Percentiles rank a stretch among this genome's conserved stretches.
Evolutionary conservation across 2,888 invertebrate species (phyloP).

Genomic region (Apoderus coryli): DNA sequence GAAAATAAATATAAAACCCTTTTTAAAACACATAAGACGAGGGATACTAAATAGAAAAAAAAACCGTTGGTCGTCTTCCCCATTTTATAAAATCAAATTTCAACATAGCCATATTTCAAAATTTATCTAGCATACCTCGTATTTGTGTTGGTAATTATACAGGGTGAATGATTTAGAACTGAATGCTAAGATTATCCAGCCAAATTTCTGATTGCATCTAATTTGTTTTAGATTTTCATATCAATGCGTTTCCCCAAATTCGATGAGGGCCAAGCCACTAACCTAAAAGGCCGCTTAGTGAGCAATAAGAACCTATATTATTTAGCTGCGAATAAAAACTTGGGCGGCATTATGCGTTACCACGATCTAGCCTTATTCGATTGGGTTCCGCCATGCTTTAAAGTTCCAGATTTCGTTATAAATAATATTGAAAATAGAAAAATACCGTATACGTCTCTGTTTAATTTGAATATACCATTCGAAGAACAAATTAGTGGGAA

Average conservation of each 20-base stretch:
- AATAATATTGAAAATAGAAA: constrained; percentile 29
- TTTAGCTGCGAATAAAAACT: constrained; percentile 39
- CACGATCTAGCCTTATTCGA: constrained; percentile 53
- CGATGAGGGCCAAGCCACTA: constrained; percentile 68
- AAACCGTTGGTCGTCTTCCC: no score
- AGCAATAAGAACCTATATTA: constrained; percentile 81
- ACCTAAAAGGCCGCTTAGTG: constrained; percentile 52
- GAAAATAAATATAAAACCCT: no score
- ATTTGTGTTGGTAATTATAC: no score
- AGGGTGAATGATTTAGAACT: no score
- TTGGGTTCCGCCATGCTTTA: constrained; percentile 70
- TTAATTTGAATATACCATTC: constrained; percentile 31
- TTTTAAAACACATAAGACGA: no score
- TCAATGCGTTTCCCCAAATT: constrained; percentile 50
- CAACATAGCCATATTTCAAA: no score
- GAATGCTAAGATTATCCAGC: no score
- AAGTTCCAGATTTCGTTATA: constrained; percentile 39
- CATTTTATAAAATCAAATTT: no score
- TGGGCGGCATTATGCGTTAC: constrained; percentile 47
- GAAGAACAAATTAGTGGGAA: constrained; percentile 32
- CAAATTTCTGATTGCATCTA: no score
- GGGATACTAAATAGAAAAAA: no score
- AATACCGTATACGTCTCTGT: constrained; percentile 34
- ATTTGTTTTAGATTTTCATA: constrained; percentile 40
- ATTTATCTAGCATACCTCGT: no score